Evolutionary conservation across 2,113 vertebrate species (phyloP), one percentile per base, ranked within the genome.

Genomic region (Cyanoderma ruficeps): DNA sequence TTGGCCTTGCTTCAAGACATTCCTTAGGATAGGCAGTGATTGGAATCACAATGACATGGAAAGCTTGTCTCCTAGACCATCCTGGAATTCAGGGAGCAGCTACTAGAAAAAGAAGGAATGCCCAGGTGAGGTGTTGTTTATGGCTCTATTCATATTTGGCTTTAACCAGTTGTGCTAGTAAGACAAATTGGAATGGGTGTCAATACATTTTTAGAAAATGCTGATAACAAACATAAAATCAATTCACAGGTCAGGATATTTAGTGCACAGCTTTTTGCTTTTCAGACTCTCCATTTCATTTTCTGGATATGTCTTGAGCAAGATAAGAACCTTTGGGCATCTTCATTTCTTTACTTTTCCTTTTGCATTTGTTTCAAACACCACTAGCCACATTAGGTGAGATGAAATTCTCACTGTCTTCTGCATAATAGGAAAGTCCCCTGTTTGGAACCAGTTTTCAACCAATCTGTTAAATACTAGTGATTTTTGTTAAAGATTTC

Each of bases 351-450:
- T 82, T 63, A 67, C 44, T 41, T 91, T 89, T 83, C 59, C 22
- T 70, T 91, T 72, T 90, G 86, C 39, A 9, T 94, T 97, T 96
- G 42, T 90, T 91, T 90, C n/a, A 82, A 71, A 75, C 52, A 94
- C 75, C 90, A 59, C 71, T 77, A 91, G 55, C 50, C 56, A 10
- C 28, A 52, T 82, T 95, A 86, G 52, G n/a, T 46, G 56, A 87
- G 79, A 49, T 37, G 59, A 75, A 96, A 94, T 91, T 96, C 89
- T 95, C 42, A 39, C 85, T 97, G 67, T 96, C 50, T 75, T 53
- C 67, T 74, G 68, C 39, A 30, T 94, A 59, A 82, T 27, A 57
- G 85, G 78, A 46, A 96, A 92, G 74, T 35, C 17, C 13, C 57
- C 47, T 96, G 27, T 79, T 92, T 92, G 89, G 79, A 93, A 67